Conservation (phyloP, 2,888 invertebrate genomes). For the Dioctria linearis region DNA sequence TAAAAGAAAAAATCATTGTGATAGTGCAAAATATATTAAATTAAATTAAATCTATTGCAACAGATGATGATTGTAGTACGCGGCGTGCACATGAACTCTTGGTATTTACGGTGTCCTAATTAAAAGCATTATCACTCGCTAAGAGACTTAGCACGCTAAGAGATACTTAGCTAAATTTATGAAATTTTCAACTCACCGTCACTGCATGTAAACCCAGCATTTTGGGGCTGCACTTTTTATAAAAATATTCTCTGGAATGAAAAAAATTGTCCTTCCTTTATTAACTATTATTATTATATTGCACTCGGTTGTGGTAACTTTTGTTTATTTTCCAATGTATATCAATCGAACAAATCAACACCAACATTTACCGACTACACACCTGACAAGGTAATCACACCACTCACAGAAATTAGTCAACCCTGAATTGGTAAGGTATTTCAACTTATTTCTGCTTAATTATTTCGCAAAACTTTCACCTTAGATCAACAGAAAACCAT, state of each 20-base stretch:
- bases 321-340: background rate
- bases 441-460: conserved; percentile 15
- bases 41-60: too few species aligned
- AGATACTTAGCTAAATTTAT: background rate
- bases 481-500: conserved; percentile 55
- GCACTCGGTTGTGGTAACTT: background rate
- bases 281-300: background rate
- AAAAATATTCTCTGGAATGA: conserved; percentile 28
- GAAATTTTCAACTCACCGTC: conserved; percentile 52
- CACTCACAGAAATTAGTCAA: background rate
- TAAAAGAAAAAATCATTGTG: too few species aligned
- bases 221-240: conserved; percentile 13
- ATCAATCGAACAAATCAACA: background rate
- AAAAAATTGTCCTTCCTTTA: conserved; percentile 32
- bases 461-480: conserved; percentile 34
- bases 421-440: background rate
- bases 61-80: too few species aligned
- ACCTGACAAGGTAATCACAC: conserved; percentile 7
- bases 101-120: too few species aligned
- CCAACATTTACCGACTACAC: background rate
- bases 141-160: too few species aligned
- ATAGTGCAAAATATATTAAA: too few species aligned
- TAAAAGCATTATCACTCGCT: too few species aligned
- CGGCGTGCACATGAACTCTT: too few species aligned
- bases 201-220: conserved; percentile 57